Conservation (phyloP, 2,888 invertebrate species). For the Folsomia candida region DNA sequence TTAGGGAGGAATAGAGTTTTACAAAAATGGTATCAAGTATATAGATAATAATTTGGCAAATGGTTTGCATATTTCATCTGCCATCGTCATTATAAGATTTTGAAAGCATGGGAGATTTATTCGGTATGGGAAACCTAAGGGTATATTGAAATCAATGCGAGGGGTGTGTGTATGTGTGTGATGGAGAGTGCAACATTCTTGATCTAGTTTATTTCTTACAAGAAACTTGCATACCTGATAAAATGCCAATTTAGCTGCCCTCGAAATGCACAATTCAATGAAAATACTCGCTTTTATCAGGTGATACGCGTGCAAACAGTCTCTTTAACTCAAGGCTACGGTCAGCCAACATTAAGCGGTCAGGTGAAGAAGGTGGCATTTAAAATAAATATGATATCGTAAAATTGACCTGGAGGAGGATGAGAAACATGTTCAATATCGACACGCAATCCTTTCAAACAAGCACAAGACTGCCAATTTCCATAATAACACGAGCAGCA, state of each 20-base stretch:
- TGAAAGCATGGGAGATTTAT: too few relatives aligned
- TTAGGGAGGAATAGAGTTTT: too few relatives aligned
- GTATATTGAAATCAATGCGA: too few relatives aligned
- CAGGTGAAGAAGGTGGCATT: conserved; percentile 16
- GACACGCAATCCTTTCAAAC: conserved; percentile 14
- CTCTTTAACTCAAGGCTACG: too few relatives aligned
- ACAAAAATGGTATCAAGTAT: too few relatives aligned
- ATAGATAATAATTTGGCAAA: too few relatives aligned
- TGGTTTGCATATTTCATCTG: too few relatives aligned
- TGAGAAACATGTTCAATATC: conserved; percentile 2
- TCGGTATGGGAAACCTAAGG: too few relatives aligned
- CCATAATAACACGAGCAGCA: not conserved
- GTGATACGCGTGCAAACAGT: not conserved
- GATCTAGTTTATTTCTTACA: not conserved
- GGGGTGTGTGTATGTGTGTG: not conserved
- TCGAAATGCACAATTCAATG: too few relatives aligned
- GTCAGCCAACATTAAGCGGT: conserved; percentile 16
- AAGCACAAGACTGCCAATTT: conserved; percentile 2
- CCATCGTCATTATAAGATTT: too few relatives aligned
- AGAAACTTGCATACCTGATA: too few relatives aligned
- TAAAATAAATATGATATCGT: conserved; percentile 17
- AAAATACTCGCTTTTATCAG: not conserved
- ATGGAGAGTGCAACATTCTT: not conserved
- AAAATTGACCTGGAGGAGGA: conserved; percentile 17
- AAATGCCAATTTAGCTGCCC: too few relatives aligned